Conservation (phyloP, 2,113 vertebrate species). For the Oncorhynchus masou region DNA sequence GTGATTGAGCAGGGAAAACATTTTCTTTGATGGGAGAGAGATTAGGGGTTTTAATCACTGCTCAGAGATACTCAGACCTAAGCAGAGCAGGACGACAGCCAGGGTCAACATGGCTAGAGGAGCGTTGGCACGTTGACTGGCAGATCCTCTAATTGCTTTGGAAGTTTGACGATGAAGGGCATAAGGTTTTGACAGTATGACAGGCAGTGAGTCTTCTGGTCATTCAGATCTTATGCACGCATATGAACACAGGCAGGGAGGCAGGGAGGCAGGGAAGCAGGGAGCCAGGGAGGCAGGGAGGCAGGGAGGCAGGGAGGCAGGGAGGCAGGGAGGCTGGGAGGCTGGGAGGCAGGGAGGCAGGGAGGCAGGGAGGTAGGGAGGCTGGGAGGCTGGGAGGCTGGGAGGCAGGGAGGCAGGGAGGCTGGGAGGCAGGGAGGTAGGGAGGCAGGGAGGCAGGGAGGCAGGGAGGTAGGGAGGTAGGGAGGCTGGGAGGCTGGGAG, state of each 20-base stretch:
- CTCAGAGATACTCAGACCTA: not conserved
- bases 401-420: too few relatives aligned
- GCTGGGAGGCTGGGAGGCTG: too few relatives aligned
- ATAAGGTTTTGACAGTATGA: not conserved
- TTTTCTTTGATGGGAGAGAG: not conserved
- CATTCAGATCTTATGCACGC: not conserved
- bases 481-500: accelerated
- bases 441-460: too few relatives aligned
- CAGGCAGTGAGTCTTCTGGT: not conserved
- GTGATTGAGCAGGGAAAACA: not conserved
- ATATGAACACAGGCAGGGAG: not conserved
- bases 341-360: too few relatives aligned
- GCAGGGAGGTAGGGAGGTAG: too few relatives aligned
- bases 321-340: too few relatives aligned
- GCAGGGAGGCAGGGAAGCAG: accelerated
- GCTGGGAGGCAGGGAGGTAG: too few relatives aligned
- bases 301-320: accelerated
- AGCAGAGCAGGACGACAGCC: too few relatives aligned
- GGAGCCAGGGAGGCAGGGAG: accelerated
- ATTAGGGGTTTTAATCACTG: not conserved
- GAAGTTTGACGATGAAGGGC: not conserved
- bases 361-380: not conserved
- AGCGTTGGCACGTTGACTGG: not conserved
- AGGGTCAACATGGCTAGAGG: not conserved
- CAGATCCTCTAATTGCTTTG: not conserved